Conservation (phyloP, 2,797 vertebrate genomes). For the Capromys pilorides region DNA sequence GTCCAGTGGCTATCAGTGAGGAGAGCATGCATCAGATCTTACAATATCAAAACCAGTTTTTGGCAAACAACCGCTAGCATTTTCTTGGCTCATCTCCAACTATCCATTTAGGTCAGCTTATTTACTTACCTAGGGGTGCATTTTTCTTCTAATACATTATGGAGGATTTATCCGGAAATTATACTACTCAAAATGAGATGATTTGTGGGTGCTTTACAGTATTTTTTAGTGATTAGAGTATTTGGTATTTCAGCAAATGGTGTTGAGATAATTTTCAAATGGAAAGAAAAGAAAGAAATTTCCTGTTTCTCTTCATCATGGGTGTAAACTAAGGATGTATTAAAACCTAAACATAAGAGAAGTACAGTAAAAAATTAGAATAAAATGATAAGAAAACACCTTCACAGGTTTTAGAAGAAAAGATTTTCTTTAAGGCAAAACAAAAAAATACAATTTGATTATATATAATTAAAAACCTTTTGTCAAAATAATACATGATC, state of each 20-base stretch:
- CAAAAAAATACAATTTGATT: slow-evolving; percentile 29
- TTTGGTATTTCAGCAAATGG: slow-evolving; percentile 45
- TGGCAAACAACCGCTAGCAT: slow-evolving; percentile 43
- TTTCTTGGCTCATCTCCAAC: slow-evolving; percentile 48
- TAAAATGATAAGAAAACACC: slow-evolving; percentile 22
- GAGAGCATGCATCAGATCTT: slow-evolving; percentile 7
- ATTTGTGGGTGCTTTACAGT: not conserved
- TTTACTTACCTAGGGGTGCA: slow-evolving; percentile 33
- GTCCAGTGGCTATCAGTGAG: slow-evolving; percentile 41
- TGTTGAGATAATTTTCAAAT: not conserved
- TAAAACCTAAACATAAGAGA: not conserved
- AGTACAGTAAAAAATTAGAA: slow-evolving; percentile 7
- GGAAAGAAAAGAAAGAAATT: slow-evolving; percentile 18
- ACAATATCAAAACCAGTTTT: slow-evolving; percentile 34
- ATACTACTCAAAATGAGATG: slow-evolving; percentile 39
- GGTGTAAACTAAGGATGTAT: slow-evolving; percentile 40
- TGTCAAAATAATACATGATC: slow-evolving; percentile 21
- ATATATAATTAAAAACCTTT: slow-evolving; percentile 60
- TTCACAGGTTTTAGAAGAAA: slow-evolving; percentile 34
- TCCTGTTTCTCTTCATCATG: not conserved
- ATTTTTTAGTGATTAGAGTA: not conserved
- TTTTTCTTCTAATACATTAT: slow-evolving; percentile 57
- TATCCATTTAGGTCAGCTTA: slow-evolving; percentile 49
- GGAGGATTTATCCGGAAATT: slow-evolving; percentile 53
- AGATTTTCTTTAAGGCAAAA: not conserved